Conservation (phyloP, 2,113 vertebrate species). For the Suricata suricatta region DNA sequence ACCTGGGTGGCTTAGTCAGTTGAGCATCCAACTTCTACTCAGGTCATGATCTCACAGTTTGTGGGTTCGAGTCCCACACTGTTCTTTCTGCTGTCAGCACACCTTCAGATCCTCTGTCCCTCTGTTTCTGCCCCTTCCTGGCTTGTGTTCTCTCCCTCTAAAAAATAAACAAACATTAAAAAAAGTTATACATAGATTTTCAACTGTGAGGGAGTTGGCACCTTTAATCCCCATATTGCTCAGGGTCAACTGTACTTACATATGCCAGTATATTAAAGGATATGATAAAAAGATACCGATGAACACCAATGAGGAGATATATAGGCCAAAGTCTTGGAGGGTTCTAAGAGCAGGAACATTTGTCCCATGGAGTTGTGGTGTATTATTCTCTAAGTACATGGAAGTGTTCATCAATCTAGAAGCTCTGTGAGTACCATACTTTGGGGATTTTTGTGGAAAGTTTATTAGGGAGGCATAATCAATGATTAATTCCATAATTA, state of each 20-base stretch:
- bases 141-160: no score
- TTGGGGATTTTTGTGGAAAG: not conserved
- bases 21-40: no score
- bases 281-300: not conserved
- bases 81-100: no score
- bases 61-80: no score
- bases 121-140: no score
- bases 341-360: not conserved
- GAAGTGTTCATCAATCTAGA: not conserved
- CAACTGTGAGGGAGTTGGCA: not conserved
- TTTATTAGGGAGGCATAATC: not conserved
- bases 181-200: no score
- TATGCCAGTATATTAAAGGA: no score
- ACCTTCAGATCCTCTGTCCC: no score
- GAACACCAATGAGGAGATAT: not conserved
- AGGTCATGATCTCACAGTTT: no score
- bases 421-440: not conserved
- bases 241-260: not conserved
- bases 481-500: not conserved
- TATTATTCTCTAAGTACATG: not conserved
- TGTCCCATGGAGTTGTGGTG: not conserved
- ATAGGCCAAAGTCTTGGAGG: not conserved
- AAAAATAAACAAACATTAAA: no score
- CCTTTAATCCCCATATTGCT: not conserved
- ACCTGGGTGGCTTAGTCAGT: no score